Base-by-base conservation (phyloP, 2,888 invertebrate genomes). In the Stenodera caucasica region DNA sequence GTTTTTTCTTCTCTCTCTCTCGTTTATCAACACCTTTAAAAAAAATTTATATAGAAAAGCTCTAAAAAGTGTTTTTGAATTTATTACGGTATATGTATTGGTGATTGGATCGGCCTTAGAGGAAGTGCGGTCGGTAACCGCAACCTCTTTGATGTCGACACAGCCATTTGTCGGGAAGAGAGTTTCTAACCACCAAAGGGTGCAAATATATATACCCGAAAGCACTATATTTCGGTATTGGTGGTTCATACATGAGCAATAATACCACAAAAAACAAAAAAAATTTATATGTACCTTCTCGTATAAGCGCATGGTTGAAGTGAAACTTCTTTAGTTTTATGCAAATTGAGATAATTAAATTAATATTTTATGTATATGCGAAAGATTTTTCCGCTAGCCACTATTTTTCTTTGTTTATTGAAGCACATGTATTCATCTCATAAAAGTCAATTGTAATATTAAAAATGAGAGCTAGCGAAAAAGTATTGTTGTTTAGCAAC, bases 131-230 rank as follows among this genome's bases (percentile, higher is more conserved):
- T 45, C 11, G 18, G 21, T 11, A 11, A 45, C 45, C 45, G 45
- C 45, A 45, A 45, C 45, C 45, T 45, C 45, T 45, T 45, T 45
- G 45, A 45, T 45, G 45, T 45, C 45, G 21, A 11, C 45, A 45
- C 18, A 45, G 45, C 21, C 21, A 45, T 45, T 45, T 45, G 45
- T 45, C 45, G 45, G 21, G 45, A 45, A 45, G 45, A 45, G 45
- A 21, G 45, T 45, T 21, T 18, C 21, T 21, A 45, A 45, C 45
- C 45, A 7, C 45, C 45, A 45, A 45, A 45, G 45, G 21, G 45
- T 45, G 45, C 45, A 18, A 45, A 45, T 45, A 45, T 21, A 45
- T 21, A 45, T 21, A 45, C 21, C 18, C 45, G 11, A 45, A 21
- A 12, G 21, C 11, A 21, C 18, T 21, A 45, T n/a, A n/a, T n/a